Base-by-base conservation (phyloP, 2,113 vertebrate genomes). In the Electrona antarctica region DNA sequence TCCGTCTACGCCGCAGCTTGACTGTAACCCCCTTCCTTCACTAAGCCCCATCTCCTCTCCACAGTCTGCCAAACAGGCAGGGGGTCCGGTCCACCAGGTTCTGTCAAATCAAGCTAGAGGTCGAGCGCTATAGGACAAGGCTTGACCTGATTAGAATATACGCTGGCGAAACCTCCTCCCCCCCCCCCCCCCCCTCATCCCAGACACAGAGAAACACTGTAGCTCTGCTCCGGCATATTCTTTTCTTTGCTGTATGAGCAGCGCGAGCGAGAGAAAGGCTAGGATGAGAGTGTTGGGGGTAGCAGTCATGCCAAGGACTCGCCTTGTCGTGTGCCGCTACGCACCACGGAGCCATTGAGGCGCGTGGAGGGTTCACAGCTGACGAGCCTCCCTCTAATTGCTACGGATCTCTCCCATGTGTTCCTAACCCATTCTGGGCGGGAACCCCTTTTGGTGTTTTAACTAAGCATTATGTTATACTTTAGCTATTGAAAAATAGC, bases 91-190 rank as follows among this genome's bases (percentile, higher is more conserved):
- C 73, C 50, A 59, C 71, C 57, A 58, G 67, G 9, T 70, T 76
- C 61, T 59, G 56, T 76, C 67, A 77, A 79, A 79, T 73, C 73
- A 61, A 72, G 73, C 71, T 79, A 71, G 69, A 82, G 71, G 83
- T 69, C 47, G 57, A 77, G n/a, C 14, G 29, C 60, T 65, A 21
- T 21, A 81, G 72, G 62, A 70, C 61, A 33, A 54, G 47, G 28
- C 49, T 59, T 77, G 69, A 80, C 71, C 79, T 80, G 67, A 74
- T 74, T 82, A 77, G 52, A 77, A 66, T 52, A 54, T 33, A 45
- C 13, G n/a, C 52, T 33, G 62, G 65, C 55, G 64, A 56, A 68
- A 29, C 51, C 73, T 56, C 33, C 33, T 6, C 33, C 33, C 33
- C 33, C 33, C 33, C 3, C 33, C 3, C 33, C 33, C 33, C 33